Evolutionary conservation across 2,888 invertebrate genomes (phyloP).

Genomic region (Mesorhabditis belari): DNA sequence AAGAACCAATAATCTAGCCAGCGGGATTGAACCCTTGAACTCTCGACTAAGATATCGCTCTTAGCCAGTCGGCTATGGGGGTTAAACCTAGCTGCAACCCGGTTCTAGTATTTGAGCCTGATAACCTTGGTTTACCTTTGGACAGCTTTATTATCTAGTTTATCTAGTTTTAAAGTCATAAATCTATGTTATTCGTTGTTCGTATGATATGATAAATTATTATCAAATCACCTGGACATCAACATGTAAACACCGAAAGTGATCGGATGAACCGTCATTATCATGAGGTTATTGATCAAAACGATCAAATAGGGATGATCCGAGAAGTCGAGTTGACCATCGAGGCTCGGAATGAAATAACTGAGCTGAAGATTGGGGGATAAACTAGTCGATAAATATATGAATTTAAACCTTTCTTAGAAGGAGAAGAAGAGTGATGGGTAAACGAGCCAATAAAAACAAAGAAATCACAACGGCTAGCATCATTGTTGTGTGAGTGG

Average conservation of each 20-base stretch:
- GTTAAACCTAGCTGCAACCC: too few species aligned
- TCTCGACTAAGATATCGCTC: too few species aligned
- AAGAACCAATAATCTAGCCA: too few species aligned
- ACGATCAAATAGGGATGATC: slow-evolving; percentile 6
- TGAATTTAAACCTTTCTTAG: slow-evolving; percentile 18
- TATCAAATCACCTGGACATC: slow-evolving; percentile 25
- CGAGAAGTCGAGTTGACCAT: slow-evolving; percentile 1
- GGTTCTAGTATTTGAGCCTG: too few species aligned
- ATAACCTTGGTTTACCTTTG: too few species aligned
- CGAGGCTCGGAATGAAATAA: slow-evolving; percentile 1
- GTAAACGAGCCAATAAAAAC: slow-evolving; percentile 28
- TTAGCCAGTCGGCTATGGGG: too few species aligned
- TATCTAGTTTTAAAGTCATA: too few species aligned
- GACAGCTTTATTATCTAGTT: too few species aligned
- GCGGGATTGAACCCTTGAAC: too few species aligned
- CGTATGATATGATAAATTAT: too few species aligned
- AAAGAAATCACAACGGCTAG: slow-evolving; percentile 35
- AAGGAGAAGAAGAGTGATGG: slow-evolving; percentile 25
- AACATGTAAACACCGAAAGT: slow-evolving; percentile 36
- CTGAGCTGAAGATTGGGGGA: not conserved
- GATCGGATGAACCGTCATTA: slow-evolving; percentile 35
- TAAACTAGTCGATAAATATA: too few species aligned
- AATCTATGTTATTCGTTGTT: too few species aligned
- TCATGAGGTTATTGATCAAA: slow-evolving; percentile 12
- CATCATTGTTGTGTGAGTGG: slow-evolving; percentile 35